Evolutionary conservation across 2,888 invertebrate species (phyloP).

Genomic region (Calephelis perditalis): DNA sequence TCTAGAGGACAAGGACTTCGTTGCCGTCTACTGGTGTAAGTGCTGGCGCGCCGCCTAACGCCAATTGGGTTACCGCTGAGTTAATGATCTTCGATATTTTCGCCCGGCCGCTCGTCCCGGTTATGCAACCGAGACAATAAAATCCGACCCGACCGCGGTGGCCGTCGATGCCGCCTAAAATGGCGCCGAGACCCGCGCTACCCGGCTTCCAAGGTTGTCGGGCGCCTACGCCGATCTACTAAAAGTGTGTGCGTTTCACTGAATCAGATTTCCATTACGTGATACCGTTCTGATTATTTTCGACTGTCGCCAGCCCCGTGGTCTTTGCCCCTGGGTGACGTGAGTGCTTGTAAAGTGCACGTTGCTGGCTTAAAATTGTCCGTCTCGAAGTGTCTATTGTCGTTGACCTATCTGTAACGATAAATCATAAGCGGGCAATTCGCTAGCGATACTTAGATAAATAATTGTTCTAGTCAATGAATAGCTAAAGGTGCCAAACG

Average conservation of each 20-base stretch:
- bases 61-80: constrained; percentile 49
- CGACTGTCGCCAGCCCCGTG: constrained; percentile 55
- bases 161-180: constrained; percentile 68
- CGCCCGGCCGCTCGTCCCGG: constrained; percentile 42
- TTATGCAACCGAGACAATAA: constrained; percentile 77
- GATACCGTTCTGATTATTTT: constrained; percentile 66
- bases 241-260: constrained; percentile 63
- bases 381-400: constrained; percentile 12
- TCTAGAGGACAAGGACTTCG: constrained; percentile 94
- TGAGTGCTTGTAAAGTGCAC: constrained; percentile 33
- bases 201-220: constrained; percentile 64
- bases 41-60: constrained; percentile 55
- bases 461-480: constrained; percentile 9
- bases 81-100: constrained; percentile 48
- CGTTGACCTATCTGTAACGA: constrained; percentile 11
- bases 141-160: constrained; percentile 68
- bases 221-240: constrained; percentile 72
- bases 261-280: constrained; percentile 66
- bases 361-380: constrained; percentile 10
- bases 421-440: constrained; percentile 7
- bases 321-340: constrained; percentile 27
- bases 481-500: constrained; percentile 4
- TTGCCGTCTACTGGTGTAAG: constrained; percentile 98
- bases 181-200: constrained; percentile 70
- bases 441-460: constrained; percentile 7